Conservation (phyloP, 2,113 vertebrate genomes). For the Heloderma charlesbogerti region DNA sequence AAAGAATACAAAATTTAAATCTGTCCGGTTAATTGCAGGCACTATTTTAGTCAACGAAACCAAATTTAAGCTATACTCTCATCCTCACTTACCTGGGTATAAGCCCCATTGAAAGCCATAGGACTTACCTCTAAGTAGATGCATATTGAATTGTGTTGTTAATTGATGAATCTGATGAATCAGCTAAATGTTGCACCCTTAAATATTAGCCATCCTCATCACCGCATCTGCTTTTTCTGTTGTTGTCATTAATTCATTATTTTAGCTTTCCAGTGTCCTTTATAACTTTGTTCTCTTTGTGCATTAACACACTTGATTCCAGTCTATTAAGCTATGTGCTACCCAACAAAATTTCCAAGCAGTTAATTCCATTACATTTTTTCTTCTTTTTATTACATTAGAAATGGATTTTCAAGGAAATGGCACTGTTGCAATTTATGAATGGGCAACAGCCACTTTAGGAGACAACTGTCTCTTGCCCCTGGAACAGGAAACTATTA, state of each 20-base stretch:
- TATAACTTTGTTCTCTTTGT: neutral
- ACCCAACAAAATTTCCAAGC: constrained; percentile 41
- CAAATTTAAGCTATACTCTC: too few species aligned
- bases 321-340: constrained; percentile 24
- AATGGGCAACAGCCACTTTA: constrained; percentile 24
- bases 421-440: constrained; percentile 48
- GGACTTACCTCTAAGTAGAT: neutral
- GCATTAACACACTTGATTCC: constrained; percentile 25
- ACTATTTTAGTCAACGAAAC: neutral
- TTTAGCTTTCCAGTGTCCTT: neutral
- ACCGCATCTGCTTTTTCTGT: neutral
- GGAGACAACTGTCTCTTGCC: constrained; percentile 38
- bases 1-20: neutral
- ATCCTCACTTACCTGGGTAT: too few species aligned
- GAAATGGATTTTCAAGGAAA: constrained; percentile 60
- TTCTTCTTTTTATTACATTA: constrained; percentile 48
- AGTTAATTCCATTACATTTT: constrained; percentile 50
- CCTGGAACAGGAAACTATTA: constrained; percentile 55
- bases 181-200: neutral
- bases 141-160: neutral
- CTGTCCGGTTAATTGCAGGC: neutral
- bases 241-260: neutral
- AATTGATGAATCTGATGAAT: neutral
- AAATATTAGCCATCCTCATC: neutral
- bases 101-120: too few species aligned